Conservation (phyloP, 2,888 invertebrate genomes). For the Malacosoma neustria region DNA sequence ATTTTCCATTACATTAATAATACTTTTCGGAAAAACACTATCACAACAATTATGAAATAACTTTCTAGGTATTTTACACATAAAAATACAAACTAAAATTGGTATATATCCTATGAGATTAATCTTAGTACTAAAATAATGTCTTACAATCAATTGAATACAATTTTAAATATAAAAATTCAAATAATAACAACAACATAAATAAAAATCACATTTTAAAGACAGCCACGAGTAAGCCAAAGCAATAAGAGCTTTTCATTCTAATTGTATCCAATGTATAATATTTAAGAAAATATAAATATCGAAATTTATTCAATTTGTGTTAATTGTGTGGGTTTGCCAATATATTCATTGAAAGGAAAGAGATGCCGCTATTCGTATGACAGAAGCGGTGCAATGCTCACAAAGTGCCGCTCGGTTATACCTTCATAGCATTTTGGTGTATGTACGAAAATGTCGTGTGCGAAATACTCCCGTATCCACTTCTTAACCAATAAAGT, state of each 20-base stretch:
- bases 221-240: slow-evolving; percentile 59
- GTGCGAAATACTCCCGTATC: too few species aligned
- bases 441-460: too few species aligned
- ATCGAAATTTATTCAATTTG: slow-evolving; percentile 33
- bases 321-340: slow-evolving; percentile 69
- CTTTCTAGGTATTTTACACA: not conserved
- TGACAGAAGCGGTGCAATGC: slow-evolving; percentile 57
- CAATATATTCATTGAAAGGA: slow-evolving; percentile 57
- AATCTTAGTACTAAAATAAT: not conserved
- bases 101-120: not conserved
- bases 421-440: slow-evolving; percentile 13
- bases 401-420: slow-evolving; percentile 45
- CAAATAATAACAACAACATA: not conserved
- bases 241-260: slow-evolving; percentile 51
- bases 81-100: slow-evolving; percentile 1
- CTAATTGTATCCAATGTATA: slow-evolving; percentile 21
- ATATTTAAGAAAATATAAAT: slow-evolving; percentile 33
- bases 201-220: slow-evolving; percentile 10
- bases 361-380: slow-evolving; percentile 33
- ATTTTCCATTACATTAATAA: slow-evolving; percentile 2
- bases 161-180: not conserved
- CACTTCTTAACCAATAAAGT: too few species aligned
- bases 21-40: slow-evolving; percentile 3
- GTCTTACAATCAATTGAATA: not conserved
- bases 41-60: slow-evolving; percentile 2